Conservation (phyloP, 2,888 invertebrate species). For the Oconnorella tubifera region DNA sequence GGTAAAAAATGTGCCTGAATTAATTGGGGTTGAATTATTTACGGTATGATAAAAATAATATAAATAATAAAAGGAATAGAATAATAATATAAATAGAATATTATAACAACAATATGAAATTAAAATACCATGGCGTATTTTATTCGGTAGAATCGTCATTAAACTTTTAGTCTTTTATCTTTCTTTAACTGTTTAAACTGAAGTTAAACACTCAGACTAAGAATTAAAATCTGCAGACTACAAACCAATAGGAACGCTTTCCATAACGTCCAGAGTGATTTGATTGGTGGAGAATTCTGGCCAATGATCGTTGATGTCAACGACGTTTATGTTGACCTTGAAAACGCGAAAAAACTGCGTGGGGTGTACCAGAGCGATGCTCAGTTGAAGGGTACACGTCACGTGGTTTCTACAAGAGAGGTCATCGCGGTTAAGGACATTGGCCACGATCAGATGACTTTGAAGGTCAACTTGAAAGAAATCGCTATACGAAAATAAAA, state of each 20-base stretch:
- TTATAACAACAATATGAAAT: no score
- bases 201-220: background rate
- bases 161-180: background rate
- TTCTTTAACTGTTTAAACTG: background rate
- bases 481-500: background rate
- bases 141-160: no score
- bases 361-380: conserved; percentile 5
- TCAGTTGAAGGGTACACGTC: background rate
- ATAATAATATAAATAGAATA: no score
- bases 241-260: background rate
- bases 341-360: conserved; percentile 10
- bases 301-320: conserved; percentile 21
- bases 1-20: conserved; percentile 1
- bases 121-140: no score
- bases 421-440: background rate
- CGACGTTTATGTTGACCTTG: conserved; percentile 13
- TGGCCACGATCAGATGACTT: background rate
- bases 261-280: background rate
- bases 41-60: no score
- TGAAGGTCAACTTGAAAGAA: background rate
- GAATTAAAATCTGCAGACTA: background rate
- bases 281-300: conserved; percentile 9
- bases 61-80: no score
- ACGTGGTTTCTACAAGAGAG: background rate
- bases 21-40: no score